Percentiles rank a stretch among this genome's conserved stretches.
Evolutionary conservation across 2,888 invertebrate genomes (phyloP).

Genomic region (Melanargia galathea): DNA sequence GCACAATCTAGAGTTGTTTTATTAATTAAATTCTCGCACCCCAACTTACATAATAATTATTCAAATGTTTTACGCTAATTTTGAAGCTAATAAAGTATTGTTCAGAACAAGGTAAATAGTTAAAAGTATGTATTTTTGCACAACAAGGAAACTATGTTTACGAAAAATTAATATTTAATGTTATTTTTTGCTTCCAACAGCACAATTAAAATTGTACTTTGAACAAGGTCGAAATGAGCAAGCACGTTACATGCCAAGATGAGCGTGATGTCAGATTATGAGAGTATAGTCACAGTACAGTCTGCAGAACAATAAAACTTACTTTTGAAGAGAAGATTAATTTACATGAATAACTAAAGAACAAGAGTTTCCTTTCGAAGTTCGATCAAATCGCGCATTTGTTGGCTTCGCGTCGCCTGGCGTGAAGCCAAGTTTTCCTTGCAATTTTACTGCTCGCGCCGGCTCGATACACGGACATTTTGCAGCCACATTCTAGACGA

Average conservation of each 20-base stretch:
- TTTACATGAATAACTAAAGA: slow-evolving; percentile 56
- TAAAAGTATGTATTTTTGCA: slow-evolving; percentile 6
- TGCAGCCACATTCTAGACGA: slow-evolving; percentile 64
- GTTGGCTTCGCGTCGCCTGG: slow-evolving; percentile 56
- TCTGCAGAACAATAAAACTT: slow-evolving; percentile 33
- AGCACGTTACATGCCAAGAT: slow-evolving; percentile 16
- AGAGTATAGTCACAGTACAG: slow-evolving; percentile 23
- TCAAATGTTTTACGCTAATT: slow-evolving; percentile 59
- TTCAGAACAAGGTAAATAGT: slow-evolving; percentile 16
- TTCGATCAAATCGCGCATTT: slow-evolving; percentile 57
- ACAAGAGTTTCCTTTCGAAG: slow-evolving; percentile 67
- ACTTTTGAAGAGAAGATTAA: slow-evolving; percentile 35
- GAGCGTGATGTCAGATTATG: slow-evolving; percentile 27
- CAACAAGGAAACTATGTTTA: slow-evolving; percentile 14
- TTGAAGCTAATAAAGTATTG: slow-evolving; percentile 31
- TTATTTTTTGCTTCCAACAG: slow-evolving; percentile 8
- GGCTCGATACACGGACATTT: slow-evolving; percentile 64
- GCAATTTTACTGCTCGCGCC: slow-evolving; percentile 63
- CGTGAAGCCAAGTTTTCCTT: slow-evolving; percentile 69
- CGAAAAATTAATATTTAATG: not conserved
- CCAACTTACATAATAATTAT: slow-evolving; percentile 49
- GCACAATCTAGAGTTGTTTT: slow-evolving; percentile 43
- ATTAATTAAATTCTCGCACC: slow-evolving; percentile 56
- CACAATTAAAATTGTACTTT: slow-evolving; percentile 16
- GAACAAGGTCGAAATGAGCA: slow-evolving; percentile 22